Evolutionary conservation across 2,888 invertebrate genomes (phyloP), one percentile per base, ranked within the genome.

Genomic region (Stomorhina lunata): DNA sequence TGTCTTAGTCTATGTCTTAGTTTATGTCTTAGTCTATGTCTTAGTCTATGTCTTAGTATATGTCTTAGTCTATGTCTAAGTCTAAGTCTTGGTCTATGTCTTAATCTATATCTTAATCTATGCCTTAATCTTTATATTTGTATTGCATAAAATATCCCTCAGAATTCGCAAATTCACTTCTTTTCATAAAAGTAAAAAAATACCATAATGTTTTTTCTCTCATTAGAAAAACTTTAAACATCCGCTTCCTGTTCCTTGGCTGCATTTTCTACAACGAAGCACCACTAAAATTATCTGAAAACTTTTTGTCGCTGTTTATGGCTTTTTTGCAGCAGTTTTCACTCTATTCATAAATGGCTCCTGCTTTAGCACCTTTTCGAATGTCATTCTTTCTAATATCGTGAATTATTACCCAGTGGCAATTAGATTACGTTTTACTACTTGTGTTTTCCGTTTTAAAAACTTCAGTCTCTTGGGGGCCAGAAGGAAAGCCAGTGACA

Each of bases 361-460:
- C 29, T 34, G 20, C 50, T 27, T 68, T 32, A 65, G 48, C 63
- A 55, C 48, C 57, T 65, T 57, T 48, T 37, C 22, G 37, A 73
- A 40, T 77, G 68, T 17, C 71, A 66, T 79, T 57, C 45, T 66
- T 59, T 22, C n/a, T 10, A 43, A 53, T 22, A 25, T 53, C 57
- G 61, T 43, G 9, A 66, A 22, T 71, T 55, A 76, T 79, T 82
- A 71, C n/a, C 71, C 79, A 79, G 61, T 37, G 17, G 43, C 22
- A 75, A 82, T 79, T 82, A 50, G 34, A 76, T 75, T 79, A 65
- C 43, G 29, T n/a, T n/a, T n/a, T n/a, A n/a, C n/a, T n/a, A 78
- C 37, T 72, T 61, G 53, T 66, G 75, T 59, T 76, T 78, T 76
- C 82, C 82, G 59, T 50, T 66, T 71, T 59, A 17, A n/a, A n/a